A percentile compares a stretch with the other conserved stretches of the same genome.
Evolutionary conservation across 2,888 invertebrate genomes (phyloP).

Genomic region (Mimachlamys varia): DNA sequence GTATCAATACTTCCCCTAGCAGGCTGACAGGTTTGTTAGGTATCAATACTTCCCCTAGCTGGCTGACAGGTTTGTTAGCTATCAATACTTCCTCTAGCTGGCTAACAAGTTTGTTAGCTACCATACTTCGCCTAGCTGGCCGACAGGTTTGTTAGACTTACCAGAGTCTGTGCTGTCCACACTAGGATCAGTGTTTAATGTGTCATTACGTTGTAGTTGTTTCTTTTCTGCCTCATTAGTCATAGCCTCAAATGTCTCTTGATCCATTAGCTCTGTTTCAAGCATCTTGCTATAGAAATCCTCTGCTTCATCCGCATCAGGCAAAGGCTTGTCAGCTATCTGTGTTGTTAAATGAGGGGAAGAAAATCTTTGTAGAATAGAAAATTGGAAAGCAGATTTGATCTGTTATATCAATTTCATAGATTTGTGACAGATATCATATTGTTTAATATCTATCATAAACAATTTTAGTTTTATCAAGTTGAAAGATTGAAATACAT

Average conservation of each 20-base stretch:
- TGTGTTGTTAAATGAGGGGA: neutral
- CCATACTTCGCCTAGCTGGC: neutral
- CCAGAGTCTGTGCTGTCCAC: constrained; percentile 51
- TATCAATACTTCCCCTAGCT: no score
- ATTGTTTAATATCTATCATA: no score
- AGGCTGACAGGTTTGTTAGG: no score
- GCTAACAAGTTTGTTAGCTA: neutral
- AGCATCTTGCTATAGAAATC: constrained; percentile 51
- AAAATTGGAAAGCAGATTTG: no score
- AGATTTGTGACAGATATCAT: no score
- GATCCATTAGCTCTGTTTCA: constrained; percentile 37
- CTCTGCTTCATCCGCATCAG: constrained; percentile 48
- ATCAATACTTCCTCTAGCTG: neutral
- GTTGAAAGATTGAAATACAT: no score
- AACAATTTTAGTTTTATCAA: no score
- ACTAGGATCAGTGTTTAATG: constrained; percentile 39
- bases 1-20: no score
- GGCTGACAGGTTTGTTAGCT: no score
- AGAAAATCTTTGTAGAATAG: neutral
- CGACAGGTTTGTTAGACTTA: neutral
- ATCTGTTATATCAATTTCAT: no score
- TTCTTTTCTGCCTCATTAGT: neutral
- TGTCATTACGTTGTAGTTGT: constrained; percentile 41
- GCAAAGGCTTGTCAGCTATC: constrained; percentile 25
- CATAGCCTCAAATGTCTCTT: neutral